Conservation (phyloP, 2,113 vertebrate genomes). For the Anarhynchus alexandrinus region DNA sequence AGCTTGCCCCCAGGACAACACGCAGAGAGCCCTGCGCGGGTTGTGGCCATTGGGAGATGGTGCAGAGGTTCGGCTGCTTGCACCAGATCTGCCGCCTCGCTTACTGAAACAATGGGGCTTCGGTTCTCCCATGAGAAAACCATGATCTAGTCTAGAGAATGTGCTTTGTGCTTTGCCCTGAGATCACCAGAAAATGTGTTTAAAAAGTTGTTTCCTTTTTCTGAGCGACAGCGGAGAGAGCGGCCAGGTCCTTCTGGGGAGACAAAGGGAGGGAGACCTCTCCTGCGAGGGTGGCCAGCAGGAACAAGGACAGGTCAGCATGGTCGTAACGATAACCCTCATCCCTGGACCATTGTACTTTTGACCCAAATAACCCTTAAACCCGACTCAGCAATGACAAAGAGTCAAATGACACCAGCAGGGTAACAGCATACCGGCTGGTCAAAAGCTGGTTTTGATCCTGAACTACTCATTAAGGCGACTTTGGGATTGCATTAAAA, state of each 20-base stretch:
- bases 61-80: not conserved
- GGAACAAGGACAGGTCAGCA: not conserved
- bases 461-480: not conserved
- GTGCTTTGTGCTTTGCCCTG: not conserved
- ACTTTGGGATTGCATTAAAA: not conserved
- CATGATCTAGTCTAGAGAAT: not conserved
- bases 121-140: not conserved
- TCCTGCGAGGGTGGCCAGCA: not conserved
- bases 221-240: accelerated
- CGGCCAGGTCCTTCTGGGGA: not conserved
- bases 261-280: not conserved
- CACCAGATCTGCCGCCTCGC: accelerated
- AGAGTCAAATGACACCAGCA: not conserved
- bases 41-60: not conserved
- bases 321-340: accelerated
- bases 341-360: not conserved
- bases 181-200: not conserved
- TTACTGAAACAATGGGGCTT: not conserved
- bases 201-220: not conserved
- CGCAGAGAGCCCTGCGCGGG: accelerated
- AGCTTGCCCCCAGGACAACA: accelerated
- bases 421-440: not conserved
- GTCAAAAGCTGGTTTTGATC: not conserved
- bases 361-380: not conserved
- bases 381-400: not conserved